phyloP scores from a whole-genome alignment of 2,888 invertebrate genomes.

The Drosophila ezoana region DNA sequence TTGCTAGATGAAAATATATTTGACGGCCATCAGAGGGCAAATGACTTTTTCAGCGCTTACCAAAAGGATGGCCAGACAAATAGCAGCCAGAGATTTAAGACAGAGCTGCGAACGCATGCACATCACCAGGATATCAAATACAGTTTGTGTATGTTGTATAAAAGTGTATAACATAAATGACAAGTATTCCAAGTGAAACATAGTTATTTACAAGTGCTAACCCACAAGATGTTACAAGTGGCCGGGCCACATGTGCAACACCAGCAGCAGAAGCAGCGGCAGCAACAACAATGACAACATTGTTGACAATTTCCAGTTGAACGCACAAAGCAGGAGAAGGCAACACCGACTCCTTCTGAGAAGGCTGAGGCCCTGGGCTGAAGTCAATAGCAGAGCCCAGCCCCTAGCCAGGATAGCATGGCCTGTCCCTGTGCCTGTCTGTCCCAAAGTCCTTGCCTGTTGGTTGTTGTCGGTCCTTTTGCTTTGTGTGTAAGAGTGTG shows the following conservation, averaged over 20 bases:
- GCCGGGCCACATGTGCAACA: constrained; percentile 38
- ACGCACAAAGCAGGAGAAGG: constrained; percentile 60
- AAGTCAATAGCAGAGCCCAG: not conserved
- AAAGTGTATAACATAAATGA: constrained; percentile 38
- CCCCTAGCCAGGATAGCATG: constrained; percentile 6
- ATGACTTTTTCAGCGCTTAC: constrained; percentile 18
- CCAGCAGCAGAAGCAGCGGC: constrained; percentile 28
- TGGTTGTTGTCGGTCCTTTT: constrained; percentile 47
- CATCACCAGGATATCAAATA: constrained; percentile 21
- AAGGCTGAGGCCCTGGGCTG: not conserved
- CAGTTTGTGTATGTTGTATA: not conserved
- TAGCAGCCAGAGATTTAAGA: not conserved
- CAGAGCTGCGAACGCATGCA: constrained; percentile 7
- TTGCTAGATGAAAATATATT: constrained; percentile 8
- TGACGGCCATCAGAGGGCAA: too few species aligned
- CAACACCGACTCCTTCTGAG: constrained; percentile 17
- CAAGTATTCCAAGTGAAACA: constrained; percentile 57
- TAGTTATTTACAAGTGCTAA: constrained; percentile 56
- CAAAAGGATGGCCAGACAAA: constrained; percentile 6
- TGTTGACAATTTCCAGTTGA: constrained; percentile 78
- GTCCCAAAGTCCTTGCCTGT: constrained; percentile 1
- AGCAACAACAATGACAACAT: constrained; percentile 68
- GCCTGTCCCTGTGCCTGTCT: constrained; percentile 1
- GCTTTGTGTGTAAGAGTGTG: constrained; percentile 27
- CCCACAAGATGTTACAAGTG: constrained; percentile 59